Percentiles rank a stretch among this genome's conserved stretches.
Evolutionary conservation across 1,140 invertebrate genomes (phyloP).

Genomic region (Dreissena polymorpha): DNA sequence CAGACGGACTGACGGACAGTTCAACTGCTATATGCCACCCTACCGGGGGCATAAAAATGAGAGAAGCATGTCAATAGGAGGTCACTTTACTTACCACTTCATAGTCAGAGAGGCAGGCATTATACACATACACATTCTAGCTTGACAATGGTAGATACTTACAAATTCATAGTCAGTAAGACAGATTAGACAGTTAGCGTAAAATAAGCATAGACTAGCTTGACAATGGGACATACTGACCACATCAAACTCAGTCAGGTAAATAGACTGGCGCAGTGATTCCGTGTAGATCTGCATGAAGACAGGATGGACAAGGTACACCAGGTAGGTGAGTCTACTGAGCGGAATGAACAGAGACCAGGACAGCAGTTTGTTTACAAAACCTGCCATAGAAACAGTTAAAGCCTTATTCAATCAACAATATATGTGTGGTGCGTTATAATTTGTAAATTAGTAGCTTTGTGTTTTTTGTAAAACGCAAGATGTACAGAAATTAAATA

Average conservation of each 20-base stretch:
- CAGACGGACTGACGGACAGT: too few relatives aligned
- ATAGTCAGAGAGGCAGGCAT: too few relatives aligned
- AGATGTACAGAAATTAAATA: not conserved
- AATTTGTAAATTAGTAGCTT: not conserved
- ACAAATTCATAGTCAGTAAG: not conserved
- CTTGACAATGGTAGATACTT: not conserved
- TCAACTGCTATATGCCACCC: too few relatives aligned
- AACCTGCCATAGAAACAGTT: constrained; percentile 78
- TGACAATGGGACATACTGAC: constrained; percentile 58
- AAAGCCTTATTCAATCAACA: not conserved
- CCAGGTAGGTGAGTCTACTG: constrained; percentile 92
- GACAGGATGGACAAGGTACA: constrained; percentile 90
- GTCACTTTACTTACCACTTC: too few relatives aligned
- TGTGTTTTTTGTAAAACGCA: not conserved
- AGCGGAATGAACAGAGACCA: constrained; percentile 90
- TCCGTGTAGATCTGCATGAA: constrained; percentile 68
- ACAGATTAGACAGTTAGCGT: not conserved
- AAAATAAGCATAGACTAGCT: not conserved
- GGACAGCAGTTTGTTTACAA: constrained; percentile 87
- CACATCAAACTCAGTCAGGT: constrained; percentile 58
- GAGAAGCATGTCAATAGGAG: too few relatives aligned
- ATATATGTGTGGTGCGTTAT: too few relatives aligned
- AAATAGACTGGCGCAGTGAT: constrained; percentile 47
- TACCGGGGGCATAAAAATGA: too few relatives aligned
- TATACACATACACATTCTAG: not conserved